phyloP scores from a whole-genome alignment of 2,113 vertebrate genomes.

The Numida meleagris region DNA sequence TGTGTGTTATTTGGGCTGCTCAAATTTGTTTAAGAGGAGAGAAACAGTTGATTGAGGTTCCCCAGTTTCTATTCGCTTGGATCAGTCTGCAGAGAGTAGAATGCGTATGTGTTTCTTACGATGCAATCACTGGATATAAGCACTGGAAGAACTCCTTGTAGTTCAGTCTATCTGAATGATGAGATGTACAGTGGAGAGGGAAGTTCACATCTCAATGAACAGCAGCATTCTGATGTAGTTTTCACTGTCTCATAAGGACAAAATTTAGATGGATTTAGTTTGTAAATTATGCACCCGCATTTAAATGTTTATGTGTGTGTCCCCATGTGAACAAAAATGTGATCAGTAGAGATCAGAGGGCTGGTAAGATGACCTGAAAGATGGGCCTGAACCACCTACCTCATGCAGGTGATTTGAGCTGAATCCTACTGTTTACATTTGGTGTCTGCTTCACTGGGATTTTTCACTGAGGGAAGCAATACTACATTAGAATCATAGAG shows the following conservation, averaged over 20 bases:
- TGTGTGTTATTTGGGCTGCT: neutral
- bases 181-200: neutral
- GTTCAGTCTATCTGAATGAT: neutral
- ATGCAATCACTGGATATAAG: neutral
- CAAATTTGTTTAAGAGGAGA: neutral
- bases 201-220: neutral
- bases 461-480: neutral
- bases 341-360: neutral
- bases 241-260: neutral
- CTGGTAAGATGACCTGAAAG: neutral
- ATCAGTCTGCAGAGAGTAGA: neutral
- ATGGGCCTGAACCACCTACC: neutral
- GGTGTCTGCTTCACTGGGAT: neutral
- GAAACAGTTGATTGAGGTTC: neutral
- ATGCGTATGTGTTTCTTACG: fast-evolving
- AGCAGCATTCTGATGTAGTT: neutral
- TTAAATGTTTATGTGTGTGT: neutral
- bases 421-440: neutral
- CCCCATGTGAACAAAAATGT: neutral
- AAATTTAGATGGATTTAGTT: neutral
- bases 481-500: neutral
- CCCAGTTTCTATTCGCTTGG: neutral
- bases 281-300: neutral
- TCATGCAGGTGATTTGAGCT: neutral
- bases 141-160: neutral